A percentile compares a stretch with the other conserved stretches of the same genome.
phyloP scores from a whole-genome alignment of 2,888 invertebrate species.

The Hetaerina titia region DNA sequence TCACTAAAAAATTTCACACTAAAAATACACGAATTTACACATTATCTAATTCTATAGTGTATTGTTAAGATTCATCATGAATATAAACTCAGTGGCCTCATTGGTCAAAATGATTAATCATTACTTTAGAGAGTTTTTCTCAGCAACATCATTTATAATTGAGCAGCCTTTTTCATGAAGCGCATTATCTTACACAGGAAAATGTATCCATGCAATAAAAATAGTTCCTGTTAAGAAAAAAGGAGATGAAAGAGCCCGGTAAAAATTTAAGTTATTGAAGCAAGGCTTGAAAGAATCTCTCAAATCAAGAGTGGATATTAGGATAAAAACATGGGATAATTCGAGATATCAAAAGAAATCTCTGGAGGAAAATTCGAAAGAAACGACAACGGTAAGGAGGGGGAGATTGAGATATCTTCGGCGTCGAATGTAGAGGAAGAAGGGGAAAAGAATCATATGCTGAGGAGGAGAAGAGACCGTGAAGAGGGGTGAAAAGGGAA shows the following conservation, averaged over 20 bases:
- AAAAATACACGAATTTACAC: too few relatives aligned
- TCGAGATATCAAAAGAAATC: slow-evolving; percentile 6
- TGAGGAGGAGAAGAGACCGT: neutral
- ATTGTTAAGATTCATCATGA: too few relatives aligned
- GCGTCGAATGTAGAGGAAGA: neutral
- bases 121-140: too few relatives aligned
- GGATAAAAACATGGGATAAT: neutral
- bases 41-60: too few relatives aligned
- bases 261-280: neutral
- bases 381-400: neutral
- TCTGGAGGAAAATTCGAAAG: slow-evolving; percentile 7
- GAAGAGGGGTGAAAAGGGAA: neutral
- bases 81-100: too few relatives aligned
- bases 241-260: neutral
- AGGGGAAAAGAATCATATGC: neutral
- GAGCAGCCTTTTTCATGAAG: neutral
- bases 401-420: slow-evolving; percentile 3
- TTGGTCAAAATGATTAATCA: too few relatives aligned
- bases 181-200: neutral
- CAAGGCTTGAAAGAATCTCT: neutral
- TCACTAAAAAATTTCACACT: too few relatives aligned
- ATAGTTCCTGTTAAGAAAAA: neutral
- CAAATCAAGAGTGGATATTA: slow-evolving; percentile 8
- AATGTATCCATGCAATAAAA: neutral
- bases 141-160: neutral